phyloP scores from a whole-genome alignment of 2,113 vertebrate species.

The Prietella phreatophila region DNA sequence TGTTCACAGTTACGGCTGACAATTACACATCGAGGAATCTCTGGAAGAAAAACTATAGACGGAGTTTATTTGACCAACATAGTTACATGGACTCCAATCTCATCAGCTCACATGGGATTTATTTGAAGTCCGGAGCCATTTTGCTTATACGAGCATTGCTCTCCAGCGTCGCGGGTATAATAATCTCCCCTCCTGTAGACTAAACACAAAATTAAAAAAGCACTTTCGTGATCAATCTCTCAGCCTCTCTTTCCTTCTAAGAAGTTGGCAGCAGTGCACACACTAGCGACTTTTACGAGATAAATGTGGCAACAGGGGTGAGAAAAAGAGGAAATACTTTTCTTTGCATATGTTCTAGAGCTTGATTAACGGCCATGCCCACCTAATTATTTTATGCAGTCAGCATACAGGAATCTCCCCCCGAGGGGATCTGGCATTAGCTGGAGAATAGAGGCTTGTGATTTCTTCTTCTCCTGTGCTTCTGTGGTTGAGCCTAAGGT shows the following conservation, averaged over 20 bases:
- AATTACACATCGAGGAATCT: conserved; percentile 56
- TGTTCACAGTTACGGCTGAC: conserved; percentile 66
- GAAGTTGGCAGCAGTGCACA: conserved; percentile 55
- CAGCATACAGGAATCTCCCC: conserved; percentile 70
- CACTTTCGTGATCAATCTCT: conserved; percentile 70
- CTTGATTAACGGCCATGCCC: conserved; percentile 74
- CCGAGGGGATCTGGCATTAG: conserved; percentile 73
- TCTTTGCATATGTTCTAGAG: conserved; percentile 71
- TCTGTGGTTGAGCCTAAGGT: conserved; percentile 74
- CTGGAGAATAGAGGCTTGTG: conserved; percentile 65
- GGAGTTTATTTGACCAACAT: conserved; percentile 69
- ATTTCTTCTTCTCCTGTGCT: conserved; percentile 57
- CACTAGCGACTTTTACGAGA: conserved; percentile 74
- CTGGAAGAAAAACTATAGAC: conserved; percentile 5
- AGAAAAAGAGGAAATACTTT: conserved; percentile 65
- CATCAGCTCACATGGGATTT: conserved; percentile 63
- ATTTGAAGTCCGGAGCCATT: conserved; percentile 66
- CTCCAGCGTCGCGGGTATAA: conserved; percentile 60
- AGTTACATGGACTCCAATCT: conserved; percentile 57
- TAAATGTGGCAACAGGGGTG: conserved; percentile 69
- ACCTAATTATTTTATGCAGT: conserved; percentile 81
- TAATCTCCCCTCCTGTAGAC: conserved; percentile 77
- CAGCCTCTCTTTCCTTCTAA: conserved; percentile 49
- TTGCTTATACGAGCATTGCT: conserved; percentile 69
- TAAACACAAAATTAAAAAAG: conserved; percentile 79